Base-by-base conservation (phyloP, 2,797 vertebrate species). In the Leptatherina wallacei region DNA sequence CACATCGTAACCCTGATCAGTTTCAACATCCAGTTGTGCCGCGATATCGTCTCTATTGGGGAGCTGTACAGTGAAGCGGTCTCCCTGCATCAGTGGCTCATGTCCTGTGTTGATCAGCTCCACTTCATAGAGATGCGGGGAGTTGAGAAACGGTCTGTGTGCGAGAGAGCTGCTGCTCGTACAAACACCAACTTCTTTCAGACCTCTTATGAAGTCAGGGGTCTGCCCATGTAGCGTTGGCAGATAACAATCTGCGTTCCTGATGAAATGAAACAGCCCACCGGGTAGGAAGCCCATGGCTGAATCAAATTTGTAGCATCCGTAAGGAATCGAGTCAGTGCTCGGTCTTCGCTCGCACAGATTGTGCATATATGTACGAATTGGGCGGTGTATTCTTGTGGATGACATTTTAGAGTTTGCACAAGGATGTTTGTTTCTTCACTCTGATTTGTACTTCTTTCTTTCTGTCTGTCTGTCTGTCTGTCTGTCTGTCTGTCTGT, bases 191-290 rank as follows among this genome's bases (percentile, higher is more conserved):
- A 75, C 65, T 0, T 64, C 54, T 2, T 75, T 75, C 0, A 75
- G 42, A 1, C 1, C 0, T 1, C 6, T 11, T 2, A 69, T 29
- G 6, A 4, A n/a, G 4, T 63, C 60, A 0, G 6, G 0, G 0
- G 20, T 27, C 14, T 63, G 10, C 3, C 72, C 70, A 8, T 72
- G 65, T 3, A 74, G 14, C 3, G 59, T 74, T 0, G 65, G 72
- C 5, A 68, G 38, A 24, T 73, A 73, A 0, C 0, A 0, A 4
- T 51, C 38, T 0, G 1, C 33, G 4, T 32, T 56, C 3, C 24
- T 40, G 1, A 73, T 32, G n/a, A 81, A 81, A 30, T 81, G 73
- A 24, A 81, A 76, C 10, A 81, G 27, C 4, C 78, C 78, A 0
- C 63, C 69, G 0, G 73, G 78, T 2, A 81, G 55, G 11, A 52